Conservation (phyloP, 2,797 vertebrate species). For the Periophthalmus magnuspinnatus region DNA sequence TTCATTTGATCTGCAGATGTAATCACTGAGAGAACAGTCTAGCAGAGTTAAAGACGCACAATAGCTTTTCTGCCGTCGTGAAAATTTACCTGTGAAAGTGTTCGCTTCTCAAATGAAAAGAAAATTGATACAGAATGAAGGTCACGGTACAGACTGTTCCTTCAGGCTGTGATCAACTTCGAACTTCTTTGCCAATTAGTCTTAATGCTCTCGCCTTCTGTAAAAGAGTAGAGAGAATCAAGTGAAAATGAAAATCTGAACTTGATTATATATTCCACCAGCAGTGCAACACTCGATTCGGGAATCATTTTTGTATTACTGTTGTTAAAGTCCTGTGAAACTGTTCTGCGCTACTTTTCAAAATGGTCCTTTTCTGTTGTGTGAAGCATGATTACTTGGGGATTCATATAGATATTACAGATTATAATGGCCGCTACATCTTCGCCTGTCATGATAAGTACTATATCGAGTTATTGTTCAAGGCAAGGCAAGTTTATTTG, state of each 20-base stretch:
- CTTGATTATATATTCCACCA: not conserved
- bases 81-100: not conserved
- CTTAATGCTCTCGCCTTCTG: not conserved
- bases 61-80: not conserved
- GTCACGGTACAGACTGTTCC: not conserved
- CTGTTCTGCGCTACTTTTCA: not conserved
- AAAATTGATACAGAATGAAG: not conserved
- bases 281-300: not conserved
- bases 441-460: no score
- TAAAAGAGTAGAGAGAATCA: not conserved
- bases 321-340: not conserved
- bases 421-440: no score
- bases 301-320: not conserved
- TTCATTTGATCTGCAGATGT: constrained; percentile 4
- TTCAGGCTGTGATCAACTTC: not conserved
- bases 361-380: not conserved
- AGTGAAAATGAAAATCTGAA: constrained; percentile 6
- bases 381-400: no score
- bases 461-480: no score
- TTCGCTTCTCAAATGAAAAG: constrained; percentile 5
- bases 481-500: no score
- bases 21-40: constrained; percentile 1
- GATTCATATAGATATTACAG: no score
- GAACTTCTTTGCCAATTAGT: constrained; percentile 7
- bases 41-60: not conserved